Evolutionary conservation across 2,888 invertebrate species (phyloP), one percentile per base, ranked within the genome.

Genomic region (Allacma fusca): DNA sequence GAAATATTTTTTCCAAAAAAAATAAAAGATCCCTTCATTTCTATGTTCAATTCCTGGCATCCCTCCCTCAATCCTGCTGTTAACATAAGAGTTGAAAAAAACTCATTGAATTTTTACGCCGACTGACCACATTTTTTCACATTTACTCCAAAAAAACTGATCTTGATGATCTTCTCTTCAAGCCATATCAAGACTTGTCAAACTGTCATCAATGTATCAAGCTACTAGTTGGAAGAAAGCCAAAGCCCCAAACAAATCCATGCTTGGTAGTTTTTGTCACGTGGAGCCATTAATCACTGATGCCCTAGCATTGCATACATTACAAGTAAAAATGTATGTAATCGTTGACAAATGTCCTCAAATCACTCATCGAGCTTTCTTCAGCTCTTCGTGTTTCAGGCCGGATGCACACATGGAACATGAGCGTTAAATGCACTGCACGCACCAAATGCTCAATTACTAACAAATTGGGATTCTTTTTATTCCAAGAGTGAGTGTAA

Each of bases 291-390:
- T 50, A 50, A 50, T 50, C 50, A 50, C 16, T 50, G 19, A 16
- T 9, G 50, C 50, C n/a, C 5, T 50, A 50, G 50, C 4, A 50
- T n/a, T 50, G 50, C 50, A 50, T 50, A 50, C 4, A 50, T 50
- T 50, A 50, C 50, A 50, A 50, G 50, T 19, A 50, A n/a, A 50
- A 50, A 50, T n/a, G 50, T 50, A 16, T 50, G 50, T 50, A 50
- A 50, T 50, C 50, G 50, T 50, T 50, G 50, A 50, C 50, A 50
- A 50, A 50, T 50, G 50, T 50, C 50, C 5, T 50, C 7, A n/a
- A 50, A 50, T 50, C 50, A 50, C 50, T 50, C 50, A 50, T 50
- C 50, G 50, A 50, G 19, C n/a, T n/a, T 5, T 16, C 50, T 13
- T 50, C n/a, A 9, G 2, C 19, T 19, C 50, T 5, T 19, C 9